Base-by-base conservation (phyloP, 2,113 vertebrate genomes). In the Nycticryphes semicollaris region DNA sequence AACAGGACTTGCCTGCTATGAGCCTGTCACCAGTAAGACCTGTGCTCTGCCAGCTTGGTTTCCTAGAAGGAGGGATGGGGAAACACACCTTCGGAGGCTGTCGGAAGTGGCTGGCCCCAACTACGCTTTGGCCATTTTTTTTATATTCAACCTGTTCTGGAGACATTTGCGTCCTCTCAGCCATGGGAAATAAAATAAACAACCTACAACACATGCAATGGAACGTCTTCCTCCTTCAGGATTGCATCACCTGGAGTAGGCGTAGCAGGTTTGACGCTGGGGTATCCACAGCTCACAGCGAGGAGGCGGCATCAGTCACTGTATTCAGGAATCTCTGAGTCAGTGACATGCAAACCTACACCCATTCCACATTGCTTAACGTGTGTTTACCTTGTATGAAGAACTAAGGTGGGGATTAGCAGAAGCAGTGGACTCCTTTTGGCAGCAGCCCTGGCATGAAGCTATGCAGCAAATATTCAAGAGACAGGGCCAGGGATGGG, bases 321-420 rank as follows among this genome's bases (percentile, higher is more conserved):
- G 24, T 7, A 56, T 89, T 94, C 90, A 97, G 95, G 96, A 97
- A 97, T 94, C 92, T 97, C 96, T 97, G 97, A 97, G 97, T 97
- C 97, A 97, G 97, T 82, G 92, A 87, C 90, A 81, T 0, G 87
- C 93, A 96, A 62, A 96, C 84, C 96, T 93, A 96, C 97, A 94
- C 97, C 97, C 96, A 93, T 68, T 30, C 14, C 93, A 64, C 87
- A 11, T 97, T 97, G 95, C 96, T 53, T 94, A 95, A 97, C 96
- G 8, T 9, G 73, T 97, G 96, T 97, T 97, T 97, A 96, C 96
- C 93, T 33, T 95, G 95, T 84, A 14, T 67, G 90, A 93, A 86
- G 86, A 97, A 63, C 93, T 8, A 84, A 96, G 97, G 96, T 96
- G 95, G 95, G 88, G 97, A 96, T 53, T 39, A 12, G 87, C 81